phyloP scores from a whole-genome alignment of 2,797 vertebrate genomes.

The Bovichtus variegatus region DNA sequence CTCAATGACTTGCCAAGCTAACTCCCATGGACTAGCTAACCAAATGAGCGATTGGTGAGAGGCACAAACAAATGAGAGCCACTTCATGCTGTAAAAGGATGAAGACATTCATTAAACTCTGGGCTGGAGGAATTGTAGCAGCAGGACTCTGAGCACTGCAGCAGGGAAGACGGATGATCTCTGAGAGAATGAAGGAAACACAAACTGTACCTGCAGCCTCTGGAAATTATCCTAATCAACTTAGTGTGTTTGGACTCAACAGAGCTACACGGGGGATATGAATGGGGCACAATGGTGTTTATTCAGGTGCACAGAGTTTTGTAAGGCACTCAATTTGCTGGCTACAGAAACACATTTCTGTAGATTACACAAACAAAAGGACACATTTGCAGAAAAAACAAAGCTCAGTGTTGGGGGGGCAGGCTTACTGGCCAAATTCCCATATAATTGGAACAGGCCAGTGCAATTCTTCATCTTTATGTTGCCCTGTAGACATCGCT shows the following conservation, averaged over 20 bases:
- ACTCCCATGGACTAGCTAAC: conserved; percentile 59
- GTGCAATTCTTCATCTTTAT: conserved; percentile 26
- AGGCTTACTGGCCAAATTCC: conserved; percentile 13
- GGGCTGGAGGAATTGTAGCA: conserved; percentile 51
- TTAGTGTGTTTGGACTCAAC: conserved; percentile 37
- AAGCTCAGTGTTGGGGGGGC: conserved; percentile 15
- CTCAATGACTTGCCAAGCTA: conserved; percentile 49
- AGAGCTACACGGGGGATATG: conserved; percentile 1
- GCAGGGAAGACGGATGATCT: conserved; percentile 68
- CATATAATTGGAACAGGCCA: conserved; percentile 21
- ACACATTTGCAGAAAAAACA: conserved; percentile 53
- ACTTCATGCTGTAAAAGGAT: conserved; percentile 30
- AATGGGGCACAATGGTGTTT: conserved; percentile 38
- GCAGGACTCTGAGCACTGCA: conserved; percentile 53
- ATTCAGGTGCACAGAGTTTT: conserved; percentile 48
- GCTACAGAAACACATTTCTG: conserved; percentile 35
- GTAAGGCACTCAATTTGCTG: conserved; percentile 30
- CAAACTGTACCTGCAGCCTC: conserved; percentile 47
- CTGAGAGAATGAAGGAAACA: conserved; percentile 26
- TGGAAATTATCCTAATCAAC: conserved; percentile 48
- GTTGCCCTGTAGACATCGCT: conserved; percentile 1
- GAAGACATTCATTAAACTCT: conserved; percentile 55
- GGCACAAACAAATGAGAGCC: conserved; percentile 65
- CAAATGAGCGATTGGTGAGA: conserved; percentile 53
- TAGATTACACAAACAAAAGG: conserved; percentile 53